Base-by-base conservation (phyloP, 1,140 invertebrate species). In the Cotesia glomerata region DNA sequence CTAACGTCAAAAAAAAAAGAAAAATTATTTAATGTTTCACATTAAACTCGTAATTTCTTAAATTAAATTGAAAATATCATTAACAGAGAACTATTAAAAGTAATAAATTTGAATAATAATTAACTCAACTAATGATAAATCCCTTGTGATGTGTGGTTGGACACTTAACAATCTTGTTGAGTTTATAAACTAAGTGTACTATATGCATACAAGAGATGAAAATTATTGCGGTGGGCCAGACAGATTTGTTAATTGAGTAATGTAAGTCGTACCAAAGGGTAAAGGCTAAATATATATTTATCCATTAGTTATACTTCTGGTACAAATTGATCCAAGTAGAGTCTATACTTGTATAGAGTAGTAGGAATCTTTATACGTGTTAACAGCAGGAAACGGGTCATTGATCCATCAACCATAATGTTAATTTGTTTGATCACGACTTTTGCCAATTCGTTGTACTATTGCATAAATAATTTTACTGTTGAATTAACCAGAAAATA, bases 301-400 rank as follows among this genome's bases (percentile, higher is more conserved):
- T 77, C 74, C 75, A 73, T 73, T 52, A 7, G 51, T 77, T 54
- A 71, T 69, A 58, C 73, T 54, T 71, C 62, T 74, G 35, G 62
- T 66, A 75, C 71, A 77, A 82, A 80, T 80, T 79, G 75, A 77
- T 74, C 74, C 78, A 79, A 80, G 75, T 75, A 45, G 39, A 45
- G 39, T 45, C 1, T 45, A 45, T 45, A 45, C 5, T 9, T 45
- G 39, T 45, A 11, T 9, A 9, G 39, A 45, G 7, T 7, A 45
- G 39, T 7, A 11, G 7, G 76, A 77, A 79, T 79, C 65, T 71
- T 45, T 59, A 71, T 68, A 62, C 16, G 68, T 69, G 75, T 76
- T 80, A 80, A 81, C 70, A 32, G 67, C 81, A 81, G 80, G 81
- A 82, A 84, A 73, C 79, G 71, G 78, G 77, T 82, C 80, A 79